These are phyloP conservation scores for Coelopa frigida DNA, from an alignment of 1,140 invertebrate genomes.

Conservation along the genomic window DNA sequence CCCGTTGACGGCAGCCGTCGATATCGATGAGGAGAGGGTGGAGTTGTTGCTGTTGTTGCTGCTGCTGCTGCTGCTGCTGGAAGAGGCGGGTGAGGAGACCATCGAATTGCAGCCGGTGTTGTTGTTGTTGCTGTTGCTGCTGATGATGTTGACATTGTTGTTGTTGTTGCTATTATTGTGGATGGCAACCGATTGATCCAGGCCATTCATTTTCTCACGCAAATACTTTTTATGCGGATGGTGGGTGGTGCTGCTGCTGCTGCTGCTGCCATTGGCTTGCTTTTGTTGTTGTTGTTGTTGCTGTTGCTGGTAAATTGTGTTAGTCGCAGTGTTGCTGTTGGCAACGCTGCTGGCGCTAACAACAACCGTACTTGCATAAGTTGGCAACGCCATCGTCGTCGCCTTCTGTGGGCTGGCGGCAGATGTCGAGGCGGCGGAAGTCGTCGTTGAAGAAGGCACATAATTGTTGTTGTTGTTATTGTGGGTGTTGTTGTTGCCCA, in stretches of 20 bases:
- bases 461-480: constrained; percentile 7
- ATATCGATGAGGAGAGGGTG: constrained; percentile 17
- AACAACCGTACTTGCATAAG: background rate
- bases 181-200: constrained; percentile 23
- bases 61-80: constrained; percentile 27
- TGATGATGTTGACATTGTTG: background rate
- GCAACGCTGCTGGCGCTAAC: background rate
- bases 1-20: constrained; percentile 36
- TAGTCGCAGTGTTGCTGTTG: constrained; percentile 1
- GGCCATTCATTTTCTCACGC: constrained; percentile 40
- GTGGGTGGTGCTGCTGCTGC: constrained; percentile 24
- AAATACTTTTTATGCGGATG: constrained; percentile 42
- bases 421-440: constrained; percentile 1
- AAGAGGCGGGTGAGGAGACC: constrained; percentile 39
- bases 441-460: constrained; percentile 10
- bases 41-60: background rate
- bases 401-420: background rate
- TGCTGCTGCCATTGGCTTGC: constrained; percentile 3
- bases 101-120: constrained; percentile 7
- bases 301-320: background rate
- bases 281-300: constrained; percentile 5
- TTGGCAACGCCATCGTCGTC: background rate
- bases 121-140: background rate
- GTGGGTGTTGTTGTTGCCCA: constrained; percentile 15
- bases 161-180: constrained; percentile 5